These are phyloP conservation scores for Iselma pallidipennis DNA, from an alignment of 2,888 invertebrate genomes.

Conservation along the genomic window DNA sequence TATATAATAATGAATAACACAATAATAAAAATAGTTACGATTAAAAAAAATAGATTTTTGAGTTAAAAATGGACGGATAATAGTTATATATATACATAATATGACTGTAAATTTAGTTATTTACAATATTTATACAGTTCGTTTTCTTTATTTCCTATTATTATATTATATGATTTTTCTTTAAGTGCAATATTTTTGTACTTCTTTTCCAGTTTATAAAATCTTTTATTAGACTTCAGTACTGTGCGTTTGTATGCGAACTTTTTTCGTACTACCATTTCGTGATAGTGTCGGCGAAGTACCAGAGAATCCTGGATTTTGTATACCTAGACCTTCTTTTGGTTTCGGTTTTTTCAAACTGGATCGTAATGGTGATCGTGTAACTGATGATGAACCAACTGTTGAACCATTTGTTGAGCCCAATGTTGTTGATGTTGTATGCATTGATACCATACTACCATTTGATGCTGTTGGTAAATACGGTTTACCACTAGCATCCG, in stretches of 20 bases:
- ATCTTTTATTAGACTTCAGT: conserved; percentile 72
- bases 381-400: conserved; percentile 57
- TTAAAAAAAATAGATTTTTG: neutral
- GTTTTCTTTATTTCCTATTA: neutral
- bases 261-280: conserved; percentile 88
- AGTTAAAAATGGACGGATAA: neutral
- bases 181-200: neutral
- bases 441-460: conserved; percentile 74
- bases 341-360: conserved; percentile 74
- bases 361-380: conserved; percentile 70
- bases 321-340: conserved; percentile 75
- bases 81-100: neutral
- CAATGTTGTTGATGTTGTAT: conserved; percentile 69
- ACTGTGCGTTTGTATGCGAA: conserved; percentile 88
- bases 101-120: neutral
- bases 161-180: neutral
- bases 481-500: conserved; percentile 84
- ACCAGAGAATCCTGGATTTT: conserved; percentile 83
- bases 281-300: conserved; percentile 82
- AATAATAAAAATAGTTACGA: neutral
- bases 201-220: neutral
- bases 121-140: neutral
- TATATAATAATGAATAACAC: conserved; percentile 1
- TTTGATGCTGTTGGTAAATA: conserved; percentile 62
- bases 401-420: conserved; percentile 63